Conservation (phyloP, 2,113 vertebrate species). For the Rhinolophus sinicus region DNA sequence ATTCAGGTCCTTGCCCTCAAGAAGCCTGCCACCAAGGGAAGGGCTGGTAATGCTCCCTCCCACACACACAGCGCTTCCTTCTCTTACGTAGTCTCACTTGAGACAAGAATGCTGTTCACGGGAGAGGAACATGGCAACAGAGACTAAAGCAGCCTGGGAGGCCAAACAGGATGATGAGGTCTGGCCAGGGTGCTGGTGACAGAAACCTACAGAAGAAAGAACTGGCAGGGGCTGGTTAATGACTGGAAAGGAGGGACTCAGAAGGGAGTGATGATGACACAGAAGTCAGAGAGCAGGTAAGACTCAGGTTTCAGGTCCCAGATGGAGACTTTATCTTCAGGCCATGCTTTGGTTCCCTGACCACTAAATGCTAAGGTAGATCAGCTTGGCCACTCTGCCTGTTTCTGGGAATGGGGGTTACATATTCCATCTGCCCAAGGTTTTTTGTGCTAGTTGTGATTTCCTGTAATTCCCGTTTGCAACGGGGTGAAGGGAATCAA, state of each 20-base stretch:
- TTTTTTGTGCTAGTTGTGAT: conserved; percentile 58
- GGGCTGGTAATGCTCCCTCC: background rate
- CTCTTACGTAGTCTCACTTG: conserved; percentile 8
- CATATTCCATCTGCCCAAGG: conserved; percentile 23
- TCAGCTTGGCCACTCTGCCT: conserved; percentile 29
- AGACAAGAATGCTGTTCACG: background rate
- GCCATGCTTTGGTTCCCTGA: conserved; percentile 12
- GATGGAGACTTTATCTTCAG: conserved; percentile 30
- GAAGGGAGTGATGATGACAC: background rate
- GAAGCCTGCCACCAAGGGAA: background rate
- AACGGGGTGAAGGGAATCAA: background rate
- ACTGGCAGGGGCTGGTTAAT: background rate
- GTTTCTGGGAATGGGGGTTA: conserved; percentile 58
- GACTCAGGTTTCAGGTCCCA: conserved; percentile 32
- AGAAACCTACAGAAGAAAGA: conserved; percentile 2
- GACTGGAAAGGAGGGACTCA: background rate
- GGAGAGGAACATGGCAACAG: background rate
- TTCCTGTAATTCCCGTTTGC: conserved; percentile 66
- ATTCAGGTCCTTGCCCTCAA: background rate
- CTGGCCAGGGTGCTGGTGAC: background rate
- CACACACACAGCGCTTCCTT: background rate
- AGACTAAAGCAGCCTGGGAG: conserved; percentile 5
- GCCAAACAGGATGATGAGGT: background rate
- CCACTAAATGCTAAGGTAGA: conserved; percentile 42
- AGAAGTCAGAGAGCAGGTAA: background rate